Evolutionary conservation across 1,140 invertebrate genomes (phyloP), one percentile per base, ranked within the genome.

Genomic region (Apis laboriosa): DNA sequence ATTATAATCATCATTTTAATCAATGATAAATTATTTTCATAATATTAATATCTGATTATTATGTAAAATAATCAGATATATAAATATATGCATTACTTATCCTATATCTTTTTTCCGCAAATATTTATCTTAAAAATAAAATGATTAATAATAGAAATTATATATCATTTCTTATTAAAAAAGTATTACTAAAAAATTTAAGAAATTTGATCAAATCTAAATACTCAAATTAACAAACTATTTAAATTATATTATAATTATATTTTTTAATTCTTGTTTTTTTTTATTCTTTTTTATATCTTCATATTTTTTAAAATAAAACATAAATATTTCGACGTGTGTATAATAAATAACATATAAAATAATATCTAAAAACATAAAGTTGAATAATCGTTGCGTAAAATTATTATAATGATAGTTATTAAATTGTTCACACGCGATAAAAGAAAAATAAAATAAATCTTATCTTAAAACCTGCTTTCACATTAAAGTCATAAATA

Each of bases 321-420:
- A 15, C 34, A 66, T 66, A 17, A 28, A 43, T 34, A 70, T n/a
- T 51, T 17, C n/a, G 13, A 0, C 2, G 17, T 43, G 7, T 5
- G 70, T 19, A 58, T 72, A 53, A 72, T 56, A 72, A 56, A 0
- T 58, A 34, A 17, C 53, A 13, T 51, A 28, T 53, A 43, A 81
- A 58, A 24, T 5, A 17, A 15, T 24, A 5, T 64, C 60, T 53
- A 67, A 68, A 5, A 21, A 82, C 9, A 12, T 51, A 19, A 64
- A 55, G 9, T 78, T 73, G 43, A 83, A 73, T 79, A 58, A 74
- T 71, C 12, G 24, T 68, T 77, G 28, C n/a, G 53, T 24, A 68
- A 74, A 17, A 5, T n/a, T 7, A 58, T 9, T 21, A n/a, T 53
- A 68, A n/a, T 13, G 15, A 9, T n/a, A 12, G 9, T 28, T 43